These are phyloP conservation scores for Okamejei kenojei DNA, from an alignment of 2,797 vertebrate species.

Conservation along the genomic window DNA sequence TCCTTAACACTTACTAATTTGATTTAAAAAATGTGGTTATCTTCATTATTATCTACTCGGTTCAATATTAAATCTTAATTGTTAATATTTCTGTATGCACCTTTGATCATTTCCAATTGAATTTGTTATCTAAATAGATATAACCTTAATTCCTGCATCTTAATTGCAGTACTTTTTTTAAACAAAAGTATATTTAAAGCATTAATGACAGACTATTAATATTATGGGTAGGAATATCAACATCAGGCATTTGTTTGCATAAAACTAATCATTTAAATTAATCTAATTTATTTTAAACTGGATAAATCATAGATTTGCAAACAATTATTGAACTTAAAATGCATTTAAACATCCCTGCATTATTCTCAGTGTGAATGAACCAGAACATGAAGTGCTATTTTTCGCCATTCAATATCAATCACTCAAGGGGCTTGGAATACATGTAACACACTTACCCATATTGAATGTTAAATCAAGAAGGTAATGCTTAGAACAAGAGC, in stretches of 20 bases:
- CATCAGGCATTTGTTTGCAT: not conserved
- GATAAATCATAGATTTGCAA: constrained; percentile 31
- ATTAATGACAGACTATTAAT: constrained; percentile 1
- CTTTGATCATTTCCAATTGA: no score
- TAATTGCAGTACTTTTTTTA: not conserved
- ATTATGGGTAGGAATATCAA: not conserved
- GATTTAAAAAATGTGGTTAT: no score
- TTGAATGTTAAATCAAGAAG: not conserved
- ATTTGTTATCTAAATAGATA: no score
- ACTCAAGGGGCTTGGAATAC: not conserved
- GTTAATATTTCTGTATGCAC: no score
- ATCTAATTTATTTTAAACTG: constrained; percentile 21
- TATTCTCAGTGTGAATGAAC: not conserved
- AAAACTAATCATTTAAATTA: not conserved
- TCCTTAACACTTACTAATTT: no score
- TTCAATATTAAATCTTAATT: no score
- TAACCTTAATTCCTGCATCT: not conserved
- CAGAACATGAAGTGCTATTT: not conserved
- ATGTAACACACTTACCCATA: no score
- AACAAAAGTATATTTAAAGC: not conserved
- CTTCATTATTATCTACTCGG: no score
- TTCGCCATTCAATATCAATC: not conserved
- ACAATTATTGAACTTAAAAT: constrained; percentile 16
- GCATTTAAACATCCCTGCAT: constrained; percentile 20
- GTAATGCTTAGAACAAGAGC: not conserved